Evolutionary conservation across 53 echinoderm and acorn worm genomes (phyloP).

Genomic region (Paelopatides confundens): DNA sequence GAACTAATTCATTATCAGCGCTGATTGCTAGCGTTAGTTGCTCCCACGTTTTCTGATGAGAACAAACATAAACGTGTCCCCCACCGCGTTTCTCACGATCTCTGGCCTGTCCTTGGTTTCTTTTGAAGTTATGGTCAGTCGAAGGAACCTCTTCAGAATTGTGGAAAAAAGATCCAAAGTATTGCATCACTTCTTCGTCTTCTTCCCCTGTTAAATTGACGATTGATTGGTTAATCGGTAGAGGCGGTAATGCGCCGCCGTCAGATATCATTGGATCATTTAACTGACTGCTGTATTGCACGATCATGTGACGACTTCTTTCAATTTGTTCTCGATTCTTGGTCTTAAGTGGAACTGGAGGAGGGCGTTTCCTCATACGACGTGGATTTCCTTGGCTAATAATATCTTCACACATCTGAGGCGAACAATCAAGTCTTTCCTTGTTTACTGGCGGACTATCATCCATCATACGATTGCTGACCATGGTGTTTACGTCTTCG

Average conservation of each 20-base stretch:
- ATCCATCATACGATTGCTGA: not conserved
- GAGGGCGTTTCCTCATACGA: not conserved
- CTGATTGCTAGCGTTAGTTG: not conserved
- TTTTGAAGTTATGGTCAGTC: slow-evolving; percentile 16
- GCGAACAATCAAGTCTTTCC: not conserved
- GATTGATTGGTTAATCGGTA: slow-evolving; percentile 1
- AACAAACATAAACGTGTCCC: slow-evolving; percentile 24
- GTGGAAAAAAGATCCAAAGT: slow-evolving; percentile 38
- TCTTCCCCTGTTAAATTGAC: slow-evolving; percentile 37
- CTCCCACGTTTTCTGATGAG: slow-evolving; percentile 7
- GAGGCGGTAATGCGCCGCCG: not conserved
- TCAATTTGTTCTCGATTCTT: slow-evolving; percentile 21
- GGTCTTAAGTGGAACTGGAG: slow-evolving; percentile 17
- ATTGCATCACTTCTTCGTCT: slow-evolving; percentile 25
- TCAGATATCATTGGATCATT: not conserved
- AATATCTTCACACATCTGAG: slow-evolving; percentile 8
- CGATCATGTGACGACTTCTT: not conserved
- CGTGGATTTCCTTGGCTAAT: not conserved
- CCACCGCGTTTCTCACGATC: not conserved
- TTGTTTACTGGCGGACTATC: not conserved
- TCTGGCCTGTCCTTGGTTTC: not conserved
- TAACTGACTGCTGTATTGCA: slow-evolving; percentile 16
- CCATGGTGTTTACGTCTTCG: too few species aligned
- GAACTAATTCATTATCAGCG: slow-evolving; percentile 19
- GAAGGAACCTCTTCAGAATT: slow-evolving; percentile 27